phyloP scores from a whole-genome alignment of 2,888 invertebrate species.

The Temnothorax rugatulus region DNA sequence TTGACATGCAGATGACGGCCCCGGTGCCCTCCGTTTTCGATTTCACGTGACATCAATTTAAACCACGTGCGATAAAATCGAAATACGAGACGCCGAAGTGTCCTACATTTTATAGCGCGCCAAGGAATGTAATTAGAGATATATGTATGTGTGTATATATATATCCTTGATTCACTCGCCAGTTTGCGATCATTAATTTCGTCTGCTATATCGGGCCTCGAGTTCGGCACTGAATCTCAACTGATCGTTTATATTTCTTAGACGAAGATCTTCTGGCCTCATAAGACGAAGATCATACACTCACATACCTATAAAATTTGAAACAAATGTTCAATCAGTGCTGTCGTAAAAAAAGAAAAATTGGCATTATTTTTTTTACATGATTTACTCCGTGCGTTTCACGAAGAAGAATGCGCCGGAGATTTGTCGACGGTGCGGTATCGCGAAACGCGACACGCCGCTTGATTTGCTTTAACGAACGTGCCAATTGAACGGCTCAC shows the following conservation, averaged over 20 bases:
- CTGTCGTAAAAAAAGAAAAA: neutral
- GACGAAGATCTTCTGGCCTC: neutral
- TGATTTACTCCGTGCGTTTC: neutral
- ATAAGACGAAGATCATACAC: too few relatives aligned
- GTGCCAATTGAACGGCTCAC: constrained; percentile 35
- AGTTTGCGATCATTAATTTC: constrained; percentile 27
- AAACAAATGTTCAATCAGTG: neutral
- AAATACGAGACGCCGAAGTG: neutral
- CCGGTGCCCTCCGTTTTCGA: neutral
- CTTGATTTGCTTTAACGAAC: constrained; percentile 32
- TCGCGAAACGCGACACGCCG: constrained; percentile 25
- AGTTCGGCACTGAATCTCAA: neutral
- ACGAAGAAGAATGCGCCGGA: neutral
- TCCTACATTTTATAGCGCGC: neutral
- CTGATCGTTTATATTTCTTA: neutral
- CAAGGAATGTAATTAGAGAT: neutral
- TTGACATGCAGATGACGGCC: neutral
- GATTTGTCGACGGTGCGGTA: neutral
- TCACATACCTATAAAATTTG: too few relatives aligned
- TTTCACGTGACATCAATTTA: neutral
- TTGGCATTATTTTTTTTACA: neutral
- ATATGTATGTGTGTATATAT: neutral
- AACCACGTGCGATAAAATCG: neutral
- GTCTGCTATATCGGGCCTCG: neutral
- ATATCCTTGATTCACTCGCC: constrained; percentile 6